Base-by-base conservation (phyloP, 2,888 invertebrate species). In the Monochamus alternatus region DNA sequence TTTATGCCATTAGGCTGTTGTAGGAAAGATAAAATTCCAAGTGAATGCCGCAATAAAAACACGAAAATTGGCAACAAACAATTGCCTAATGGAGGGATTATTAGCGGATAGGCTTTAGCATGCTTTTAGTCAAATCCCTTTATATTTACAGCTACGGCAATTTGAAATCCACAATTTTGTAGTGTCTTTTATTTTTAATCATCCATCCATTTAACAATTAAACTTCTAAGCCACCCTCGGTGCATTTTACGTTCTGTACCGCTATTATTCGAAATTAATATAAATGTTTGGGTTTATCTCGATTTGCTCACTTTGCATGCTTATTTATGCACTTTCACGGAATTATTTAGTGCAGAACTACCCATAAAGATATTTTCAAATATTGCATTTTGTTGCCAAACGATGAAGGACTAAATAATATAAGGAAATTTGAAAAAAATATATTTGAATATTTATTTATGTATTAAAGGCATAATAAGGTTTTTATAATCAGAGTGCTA, bases 11-110 rank as follows among this genome's bases (percentile, higher is more conserved):
- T 12, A 12, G 10, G 3, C 47, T 3, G 10, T 47, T 47, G 47
- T 10, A 47, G 47, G 10, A 47, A 47, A 47, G 47, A 47, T 47
- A 47, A 47, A 47, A 47, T 47, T 12, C 47, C 10, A 10, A 47
- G 12, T 9, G 52, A 73, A 71, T 65, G 63, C 32, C 60, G 31
- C 68, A 74, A 78, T 76, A 78, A 81, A 81, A 79, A 78, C 71
- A 72, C 78, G 80, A 75, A 78, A 81, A 80, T 79, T 78, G 78
- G 75, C 75, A 72, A 78, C 78, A 79, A 81, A 81, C 78, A 80
- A 81, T 78, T 78, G 78, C 75, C 76, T 78, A 81, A 80, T 81
- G 76, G 77, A 76, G 69, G 80, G 78, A 80, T 81, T 81, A 78
- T 78, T 76, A 70, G 70, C 69, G 71, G 76, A 76, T 78, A 75